Evolutionary conservation across 2,113 vertebrate genomes (phyloP), one percentile per base, ranked within the genome.

Genomic region (Tychaedon coryphoeus): DNA sequence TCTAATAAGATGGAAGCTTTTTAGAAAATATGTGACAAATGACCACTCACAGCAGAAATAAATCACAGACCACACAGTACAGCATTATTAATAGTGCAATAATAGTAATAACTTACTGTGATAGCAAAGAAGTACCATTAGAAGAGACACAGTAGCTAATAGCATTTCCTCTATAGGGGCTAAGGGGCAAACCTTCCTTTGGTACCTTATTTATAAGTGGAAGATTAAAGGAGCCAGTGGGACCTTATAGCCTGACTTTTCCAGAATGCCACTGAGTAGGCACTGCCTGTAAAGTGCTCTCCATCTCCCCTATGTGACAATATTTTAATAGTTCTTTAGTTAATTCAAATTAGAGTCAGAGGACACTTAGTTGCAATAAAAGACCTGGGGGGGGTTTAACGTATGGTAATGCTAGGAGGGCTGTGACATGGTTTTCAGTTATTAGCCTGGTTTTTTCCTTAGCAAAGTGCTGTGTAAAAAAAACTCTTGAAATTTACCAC

Each of bases 21-120:
- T 95, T 78, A 92, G 88, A 95, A 96, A 96, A 95, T 88, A 66
- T 64, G 88, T 93, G 94, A 95, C 65, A 93, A 93, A 91, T 96
- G 78, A 84, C 92, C 78, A 81, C 48, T 88, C 67, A 72, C 45
- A 86, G 90, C 33, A 75, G 91, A 94, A 95, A 95, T 93, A 96
- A 93, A 96, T 96, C 92, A 93, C 83, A 77, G 31, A 72, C 36
- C 66, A 88, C 87, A 79, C 78, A 92, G 58, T 51, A 85, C 71
- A 93, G 93, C 53, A 71, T 88, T 96, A 95, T 96, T 96, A 96
- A 97, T 92, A 93, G 90, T 60, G 60, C 67, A 70, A 77, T 96
- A 93, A 94, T 83, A 92, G 94, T 92, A 96, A 97, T 95, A 96
- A 96, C 87, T 92, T 96, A 94, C 71, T 33, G 8, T 76, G 87